phyloP scores from a whole-genome alignment of 2,888 invertebrate genomes.

The Frankliniella fusca region DNA sequence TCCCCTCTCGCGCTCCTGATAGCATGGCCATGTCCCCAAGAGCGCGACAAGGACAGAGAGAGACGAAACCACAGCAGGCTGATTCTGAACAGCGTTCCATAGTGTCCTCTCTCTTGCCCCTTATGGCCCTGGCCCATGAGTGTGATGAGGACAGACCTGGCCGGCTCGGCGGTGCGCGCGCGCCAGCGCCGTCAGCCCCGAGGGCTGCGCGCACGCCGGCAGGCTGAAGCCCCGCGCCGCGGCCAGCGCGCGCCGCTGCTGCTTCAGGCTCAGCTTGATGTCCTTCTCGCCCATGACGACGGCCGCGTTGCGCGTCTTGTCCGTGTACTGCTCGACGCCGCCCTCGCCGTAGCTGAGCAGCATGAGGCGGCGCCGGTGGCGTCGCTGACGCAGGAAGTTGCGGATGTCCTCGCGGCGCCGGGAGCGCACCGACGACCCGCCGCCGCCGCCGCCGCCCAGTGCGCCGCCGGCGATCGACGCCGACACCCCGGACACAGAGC shows the following conservation, averaged over 20 bases:
- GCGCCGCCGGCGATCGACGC: neutral
- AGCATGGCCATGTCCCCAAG: too few species aligned
- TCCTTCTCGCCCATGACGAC: constrained; percentile 21
- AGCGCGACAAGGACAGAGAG: too few species aligned
- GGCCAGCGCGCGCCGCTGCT: constrained; percentile 14
- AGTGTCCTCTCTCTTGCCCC: too few species aligned
- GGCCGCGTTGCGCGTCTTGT: constrained; percentile 18
- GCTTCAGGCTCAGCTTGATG: constrained; percentile 22
- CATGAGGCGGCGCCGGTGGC: constrained; percentile 13
- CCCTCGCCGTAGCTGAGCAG: constrained; percentile 13
- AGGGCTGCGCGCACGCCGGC: neutral
- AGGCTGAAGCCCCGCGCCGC: constrained; percentile 12
- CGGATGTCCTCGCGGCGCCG: neutral
- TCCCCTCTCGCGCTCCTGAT: too few species aligned
- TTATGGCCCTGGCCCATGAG: too few species aligned
- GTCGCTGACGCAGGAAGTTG: neutral
- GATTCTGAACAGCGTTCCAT: too few species aligned
- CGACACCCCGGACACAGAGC: neutral
- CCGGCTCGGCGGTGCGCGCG: constrained; percentile 20
- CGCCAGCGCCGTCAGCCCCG: neutral
- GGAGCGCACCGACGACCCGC: neutral
- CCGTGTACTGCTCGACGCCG: constrained; percentile 21
- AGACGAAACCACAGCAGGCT: too few species aligned
- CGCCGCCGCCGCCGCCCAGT: neutral
- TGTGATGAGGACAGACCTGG: too few species aligned